Percentiles rank a stretch among this genome's conserved stretches.
These are phyloP conservation scores for Hypsopygia costalis DNA, from an alignment of 2,888 invertebrate species.

Conservation along the genomic window DNA sequence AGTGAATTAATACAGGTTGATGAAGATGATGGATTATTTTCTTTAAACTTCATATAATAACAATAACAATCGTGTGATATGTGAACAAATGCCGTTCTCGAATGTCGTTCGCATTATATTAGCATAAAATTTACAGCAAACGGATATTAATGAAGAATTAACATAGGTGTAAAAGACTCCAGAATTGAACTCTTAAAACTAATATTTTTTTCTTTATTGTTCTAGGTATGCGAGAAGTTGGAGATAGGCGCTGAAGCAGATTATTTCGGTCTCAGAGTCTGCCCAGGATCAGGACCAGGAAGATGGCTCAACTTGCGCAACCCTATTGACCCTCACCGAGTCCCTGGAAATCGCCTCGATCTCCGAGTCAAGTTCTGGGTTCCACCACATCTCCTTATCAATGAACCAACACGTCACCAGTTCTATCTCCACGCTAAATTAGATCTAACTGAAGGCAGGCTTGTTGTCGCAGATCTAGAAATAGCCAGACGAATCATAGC, in stretches of 20 bases:
- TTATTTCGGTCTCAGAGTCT: constrained; percentile 91
- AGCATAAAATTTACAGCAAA: no score
- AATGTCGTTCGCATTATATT: no score
- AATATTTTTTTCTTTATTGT: constrained; percentile 24
- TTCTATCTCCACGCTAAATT: constrained; percentile 92
- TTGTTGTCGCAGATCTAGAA: constrained; percentile 85
- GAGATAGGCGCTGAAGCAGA: constrained; percentile 92
- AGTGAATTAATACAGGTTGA: no score
- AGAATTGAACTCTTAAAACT: no score
- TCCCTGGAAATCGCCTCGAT: constrained; percentile 83
- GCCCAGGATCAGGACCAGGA: constrained; percentile 82
- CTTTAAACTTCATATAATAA: no score
- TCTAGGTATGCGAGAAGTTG: constrained; percentile 90
- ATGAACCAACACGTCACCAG: constrained; percentile 91
- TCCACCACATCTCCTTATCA: constrained; percentile 91
- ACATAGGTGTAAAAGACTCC: no score
- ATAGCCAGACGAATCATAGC: constrained; percentile 87
- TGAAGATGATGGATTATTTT: no score
- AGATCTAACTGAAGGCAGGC: constrained; percentile 86
- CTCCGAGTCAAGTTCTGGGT: constrained; percentile 95
- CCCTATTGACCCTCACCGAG: constrained; percentile 87
- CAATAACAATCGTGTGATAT: no score
- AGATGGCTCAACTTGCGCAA: constrained; percentile 94
- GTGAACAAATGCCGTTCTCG: no score
- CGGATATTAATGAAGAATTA: no score